Evolutionary conservation across 2,113 vertebrate species (phyloP).

Genomic region (Paradoxurus hermaphroditus): DNA sequence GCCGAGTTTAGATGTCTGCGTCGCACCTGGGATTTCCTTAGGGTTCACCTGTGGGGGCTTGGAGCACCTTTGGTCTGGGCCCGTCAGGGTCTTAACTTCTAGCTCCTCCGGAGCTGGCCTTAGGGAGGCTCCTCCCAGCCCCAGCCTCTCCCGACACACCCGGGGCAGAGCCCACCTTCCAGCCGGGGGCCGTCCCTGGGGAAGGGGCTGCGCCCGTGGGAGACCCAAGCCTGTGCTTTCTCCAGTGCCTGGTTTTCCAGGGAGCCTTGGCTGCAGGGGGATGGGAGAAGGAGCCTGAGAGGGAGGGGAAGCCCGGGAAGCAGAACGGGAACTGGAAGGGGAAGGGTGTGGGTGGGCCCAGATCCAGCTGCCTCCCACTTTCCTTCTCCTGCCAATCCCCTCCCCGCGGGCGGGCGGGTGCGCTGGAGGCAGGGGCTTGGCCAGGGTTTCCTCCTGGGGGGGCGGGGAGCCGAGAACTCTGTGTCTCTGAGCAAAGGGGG

Average conservation of each 20-base stretch:
- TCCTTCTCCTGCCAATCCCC: conserved; percentile 58
- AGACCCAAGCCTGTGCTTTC: neutral
- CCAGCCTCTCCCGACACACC: neutral
- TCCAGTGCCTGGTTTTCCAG: conserved; percentile 68
- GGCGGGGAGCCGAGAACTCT: neutral
- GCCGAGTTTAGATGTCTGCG: rapidly evolving
- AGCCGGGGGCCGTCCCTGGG: neutral
- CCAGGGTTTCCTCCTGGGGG: neutral
- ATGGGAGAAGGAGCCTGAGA: conserved; percentile 41
- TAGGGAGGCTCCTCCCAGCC: neutral
- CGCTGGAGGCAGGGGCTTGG: conserved; percentile 56
- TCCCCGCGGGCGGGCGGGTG: neutral
- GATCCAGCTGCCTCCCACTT: conserved; percentile 69
- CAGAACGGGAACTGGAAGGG: conserved; percentile 65
- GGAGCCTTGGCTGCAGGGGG: conserved; percentile 57
- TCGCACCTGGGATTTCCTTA: neutral
- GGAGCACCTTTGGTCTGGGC: neutral
- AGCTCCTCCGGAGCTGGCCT: neutral
- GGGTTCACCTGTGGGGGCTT: neutral
- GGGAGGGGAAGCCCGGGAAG: conserved; percentile 15
- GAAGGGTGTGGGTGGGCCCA: conserved; percentile 75
- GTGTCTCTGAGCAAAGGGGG: neutral
- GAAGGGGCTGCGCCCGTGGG: neutral
- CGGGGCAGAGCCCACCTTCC: neutral
- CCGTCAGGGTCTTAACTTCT: neutral